phyloP scores from a whole-genome alignment of 2,113 vertebrate species.

The Periophthalmodon schlosseri region DNA sequence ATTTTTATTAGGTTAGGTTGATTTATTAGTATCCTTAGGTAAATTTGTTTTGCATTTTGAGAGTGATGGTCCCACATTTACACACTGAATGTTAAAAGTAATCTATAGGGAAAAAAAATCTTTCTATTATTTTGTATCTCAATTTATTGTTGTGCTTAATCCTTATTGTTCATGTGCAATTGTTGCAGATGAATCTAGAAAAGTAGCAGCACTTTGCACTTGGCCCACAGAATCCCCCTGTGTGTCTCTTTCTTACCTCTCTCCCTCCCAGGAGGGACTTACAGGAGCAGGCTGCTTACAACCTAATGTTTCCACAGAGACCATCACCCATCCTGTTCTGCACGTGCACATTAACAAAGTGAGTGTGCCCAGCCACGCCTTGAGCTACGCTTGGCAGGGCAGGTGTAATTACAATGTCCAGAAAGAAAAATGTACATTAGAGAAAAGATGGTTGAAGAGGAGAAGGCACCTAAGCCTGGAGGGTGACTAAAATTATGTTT shows the following conservation, averaged over 20 bases:
- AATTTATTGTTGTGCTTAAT: slow-evolving; percentile 1
- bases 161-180: slow-evolving; percentile 26
- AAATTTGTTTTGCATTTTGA: no score
- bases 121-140: neutral
- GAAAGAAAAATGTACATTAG: slow-evolving; percentile 53
- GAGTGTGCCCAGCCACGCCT: slow-evolving; percentile 66
- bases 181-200: slow-evolving; percentile 48
- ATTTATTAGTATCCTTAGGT: no score
- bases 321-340: slow-evolving; percentile 66
- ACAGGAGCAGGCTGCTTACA: slow-evolving; percentile 68
- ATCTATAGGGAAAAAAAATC: neutral
- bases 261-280: slow-evolving; percentile 46
- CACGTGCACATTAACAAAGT: slow-evolving; percentile 70
- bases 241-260: slow-evolving; percentile 39
- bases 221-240: slow-evolving; percentile 32
- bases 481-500: slow-evolving; percentile 28
- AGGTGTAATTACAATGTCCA: slow-evolving; percentile 68
- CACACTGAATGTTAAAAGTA: neutral
- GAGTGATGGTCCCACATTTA: no score
- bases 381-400: slow-evolving; percentile 71
- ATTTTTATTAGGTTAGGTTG: no score
- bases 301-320: slow-evolving; percentile 83
- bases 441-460: slow-evolving; percentile 38
- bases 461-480: slow-evolving; percentile 14
- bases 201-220: slow-evolving; percentile 41